Conservation (phyloP, 2,113 vertebrate genomes). For the Hippocampus barbouri region DNA sequence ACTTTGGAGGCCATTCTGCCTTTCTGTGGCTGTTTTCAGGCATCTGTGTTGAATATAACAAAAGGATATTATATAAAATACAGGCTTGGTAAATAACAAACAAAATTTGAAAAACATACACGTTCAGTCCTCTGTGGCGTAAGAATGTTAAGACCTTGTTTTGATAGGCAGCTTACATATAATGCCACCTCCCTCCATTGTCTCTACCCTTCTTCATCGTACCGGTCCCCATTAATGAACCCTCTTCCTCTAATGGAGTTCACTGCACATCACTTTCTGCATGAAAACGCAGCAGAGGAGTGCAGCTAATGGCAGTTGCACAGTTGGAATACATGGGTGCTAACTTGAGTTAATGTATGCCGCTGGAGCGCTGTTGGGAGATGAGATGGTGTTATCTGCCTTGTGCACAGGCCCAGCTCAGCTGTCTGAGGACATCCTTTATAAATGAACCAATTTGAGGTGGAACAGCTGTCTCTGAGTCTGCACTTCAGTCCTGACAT, state of each 20-base stretch:
- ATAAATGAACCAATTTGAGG: constrained; percentile 55
- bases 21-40: too few relatives aligned
- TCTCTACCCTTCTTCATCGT: background rate
- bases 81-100: background rate
- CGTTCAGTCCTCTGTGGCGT: background rate
- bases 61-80: background rate
- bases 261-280: constrained; percentile 49
- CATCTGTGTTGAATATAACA: background rate
- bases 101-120: too few relatives aligned
- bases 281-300: constrained; percentile 42
- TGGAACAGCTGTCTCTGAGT: constrained; percentile 52
- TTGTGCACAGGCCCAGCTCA: constrained; percentile 44
- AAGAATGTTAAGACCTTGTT: background rate
- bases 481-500: constrained; percentile 27
- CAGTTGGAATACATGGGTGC: constrained; percentile 59
- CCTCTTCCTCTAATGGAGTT: constrained; percentile 61
- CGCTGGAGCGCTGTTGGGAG: constrained; percentile 62
- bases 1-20: too few relatives aligned
- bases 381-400: constrained; percentile 45
- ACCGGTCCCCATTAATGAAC: constrained; percentile 45
- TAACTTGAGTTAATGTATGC: constrained; percentile 59
- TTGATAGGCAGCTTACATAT: constrained; percentile 30
- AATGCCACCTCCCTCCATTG: constrained; percentile 33
- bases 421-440: constrained; percentile 52
- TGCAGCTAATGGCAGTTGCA: constrained; percentile 49